Evolutionary conservation across 1,140 invertebrate species (phyloP).

Genomic region (Streblospio benedicti): DNA sequence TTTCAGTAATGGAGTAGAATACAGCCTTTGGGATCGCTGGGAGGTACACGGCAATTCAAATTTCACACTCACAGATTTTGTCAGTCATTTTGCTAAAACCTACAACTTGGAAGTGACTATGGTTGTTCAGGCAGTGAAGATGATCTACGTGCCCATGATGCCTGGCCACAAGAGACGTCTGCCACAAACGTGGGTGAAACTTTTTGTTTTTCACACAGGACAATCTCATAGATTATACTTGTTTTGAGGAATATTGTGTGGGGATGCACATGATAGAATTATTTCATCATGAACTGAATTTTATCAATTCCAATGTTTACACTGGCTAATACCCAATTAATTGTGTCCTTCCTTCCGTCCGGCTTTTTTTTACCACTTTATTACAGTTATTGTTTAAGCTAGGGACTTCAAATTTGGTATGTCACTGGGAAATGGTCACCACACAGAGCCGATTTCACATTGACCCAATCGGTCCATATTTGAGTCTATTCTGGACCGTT

Average conservation of each 20-base stretch:
- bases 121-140: conserved; percentile 41
- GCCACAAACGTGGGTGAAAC: conserved; percentile 45
- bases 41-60: conserved; percentile 33
- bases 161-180: conserved; percentile 38
- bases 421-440: too few species aligned
- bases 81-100: too few species aligned
- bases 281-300: neutral
- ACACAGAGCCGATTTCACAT: too few species aligned
- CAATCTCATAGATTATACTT: neutral
- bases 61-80: conserved; percentile 42
- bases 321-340: neutral
- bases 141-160: conserved; percentile 45
- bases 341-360: neutral
- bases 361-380: neutral
- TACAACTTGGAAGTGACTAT: conserved; percentile 33
- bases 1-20: conserved; percentile 34
- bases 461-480: too few species aligned
- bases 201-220: neutral
- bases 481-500: too few species aligned
- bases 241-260: neutral
- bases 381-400: too few species aligned
- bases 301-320: neutral
- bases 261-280: neutral
- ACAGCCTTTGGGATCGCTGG: conserved; percentile 47
- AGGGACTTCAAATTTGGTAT: too few species aligned